Base-by-base conservation (phyloP, 2,888 invertebrate genomes). In the Quadriops clusia region DNA sequence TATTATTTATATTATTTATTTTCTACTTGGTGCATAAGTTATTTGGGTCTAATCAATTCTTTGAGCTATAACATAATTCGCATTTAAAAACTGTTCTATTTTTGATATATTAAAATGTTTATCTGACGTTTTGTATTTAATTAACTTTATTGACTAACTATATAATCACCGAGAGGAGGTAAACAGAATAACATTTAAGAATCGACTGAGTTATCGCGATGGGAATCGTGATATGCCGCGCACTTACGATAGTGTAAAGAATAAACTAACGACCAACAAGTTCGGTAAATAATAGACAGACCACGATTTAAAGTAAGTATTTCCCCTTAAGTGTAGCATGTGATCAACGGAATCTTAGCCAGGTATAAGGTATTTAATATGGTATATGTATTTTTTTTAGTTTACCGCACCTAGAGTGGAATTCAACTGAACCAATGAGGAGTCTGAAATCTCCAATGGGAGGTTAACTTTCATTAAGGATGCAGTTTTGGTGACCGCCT, bases 401-500 rank as follows among this genome's bases (percentile, higher is more conserved):
- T 22, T 36, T 34, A 39, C 32, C 43, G 39, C 41, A 36, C 43
- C 42, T 44, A 42, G 38, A 36, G 41, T 39, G 36, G 35, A 33
- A 36, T 32, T 39, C 33, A 38, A 38, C 38, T 45, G 51, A 50
- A 51, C 60, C 60, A 60, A 59, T 59, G 41, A 44, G 44, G 45
- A 44, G 40, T 41, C 44, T 43, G 44, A 36, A 34, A 36, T 31
- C 37, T 28, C 34, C 36, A 37, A 43, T 42, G 35, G 34, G 39
- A 42, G 38, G 34, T 40, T 30, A 39, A 52, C 47, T 53, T 51
- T 60, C 57, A 58, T 59, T 58, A 58, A 45, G 48, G 52, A 55
- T 55, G 53, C 54, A 43, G 48, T 49, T 49, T 35, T 36, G 30
- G 50, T 49, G 45, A 50, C 51, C 61, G 59, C 61, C 61, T 56